Conservation (phyloP, 1,140 invertebrate species). For the Hetaerina americana region DNA sequence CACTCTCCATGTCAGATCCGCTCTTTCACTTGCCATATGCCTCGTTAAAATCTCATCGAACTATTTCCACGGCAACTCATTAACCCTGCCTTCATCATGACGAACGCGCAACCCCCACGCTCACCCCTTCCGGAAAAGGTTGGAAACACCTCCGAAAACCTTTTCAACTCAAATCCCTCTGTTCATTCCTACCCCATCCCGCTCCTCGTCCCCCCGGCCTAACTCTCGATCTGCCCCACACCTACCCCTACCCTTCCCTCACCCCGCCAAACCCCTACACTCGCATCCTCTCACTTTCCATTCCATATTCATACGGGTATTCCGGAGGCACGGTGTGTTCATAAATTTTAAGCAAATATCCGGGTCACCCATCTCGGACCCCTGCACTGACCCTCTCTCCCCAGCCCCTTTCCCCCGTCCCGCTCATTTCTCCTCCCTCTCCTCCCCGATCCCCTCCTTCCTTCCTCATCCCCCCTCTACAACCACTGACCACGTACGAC, state of each 20-base stretch:
- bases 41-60: background rate
- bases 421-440: background rate
- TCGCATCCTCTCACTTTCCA: background rate
- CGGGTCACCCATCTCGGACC: background rate
- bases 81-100: background rate
- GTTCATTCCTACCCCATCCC: too few relatives aligned
- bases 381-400: background rate
- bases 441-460: too few relatives aligned
- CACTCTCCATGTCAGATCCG: background rate
- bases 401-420: background rate
- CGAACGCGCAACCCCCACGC: background rate
- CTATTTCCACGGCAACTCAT: background rate
- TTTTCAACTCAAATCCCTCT: background rate
- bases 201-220: too few relatives aligned
- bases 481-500: too few relatives aligned
- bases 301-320: background rate
- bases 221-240: too few relatives aligned
- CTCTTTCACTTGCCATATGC: background rate
- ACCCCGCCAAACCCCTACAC: background rate
- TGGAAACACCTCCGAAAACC: background rate
- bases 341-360: slow-evolving; percentile 1
- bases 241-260: background rate
- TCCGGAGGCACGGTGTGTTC: background rate
- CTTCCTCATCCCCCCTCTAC: too few relatives aligned
- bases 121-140: background rate